Evolutionary conservation across 2,797 vertebrate species (phyloP), one percentile per base, ranked within the genome.

Genomic region (Enteromius fasciolatus): DNA sequence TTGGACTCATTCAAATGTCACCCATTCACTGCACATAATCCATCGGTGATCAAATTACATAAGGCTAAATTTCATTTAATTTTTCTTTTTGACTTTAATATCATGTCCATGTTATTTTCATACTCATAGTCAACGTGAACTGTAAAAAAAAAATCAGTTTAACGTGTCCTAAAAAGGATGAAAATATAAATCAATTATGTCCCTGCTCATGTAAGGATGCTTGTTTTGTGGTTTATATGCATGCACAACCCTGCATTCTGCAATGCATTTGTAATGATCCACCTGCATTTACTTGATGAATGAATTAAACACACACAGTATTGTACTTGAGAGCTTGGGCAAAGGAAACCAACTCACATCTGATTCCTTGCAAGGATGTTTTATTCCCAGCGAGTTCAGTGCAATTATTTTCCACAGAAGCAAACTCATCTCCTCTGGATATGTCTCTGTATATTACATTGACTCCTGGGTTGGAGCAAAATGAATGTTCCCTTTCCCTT

Each of bases 341-440:
- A 36, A 15, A 78, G 44, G 61, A 67, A 78, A 78, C 15, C 39
- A 64, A 33, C 25, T 78, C 11, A 8, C 14, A 64, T 70, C 17
- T 52, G 52, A 75, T 57, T 59, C 10, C 20, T 69, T 48, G 20
- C 12, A 44, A 69, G 52, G 70, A 78, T 44, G 18, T 61, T 31
- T 52, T 31, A 50, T 50, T 78, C 46, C 74, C 70, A 70, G 46
- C 28, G 7, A 15, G 33, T 59, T 69, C 36, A 33, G 59, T 77
- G 31, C 68, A 70, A 41, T 84, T 87, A 63, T 69, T 83, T 83
- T 78, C 73, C 57, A 28, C 10, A 78, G 70, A 59, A 48, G 36
- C 67, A 83, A 82, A 64, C 79, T 83, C 70, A 78, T 86, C 78
- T 83, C 80, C 52, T 54, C 79, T 80, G 72, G 67, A 84, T 77